Evolutionary conservation across 1,140 invertebrate genomes (phyloP), one percentile per base, ranked within the genome.

Genomic region (Zelostemma sp.): DNA sequence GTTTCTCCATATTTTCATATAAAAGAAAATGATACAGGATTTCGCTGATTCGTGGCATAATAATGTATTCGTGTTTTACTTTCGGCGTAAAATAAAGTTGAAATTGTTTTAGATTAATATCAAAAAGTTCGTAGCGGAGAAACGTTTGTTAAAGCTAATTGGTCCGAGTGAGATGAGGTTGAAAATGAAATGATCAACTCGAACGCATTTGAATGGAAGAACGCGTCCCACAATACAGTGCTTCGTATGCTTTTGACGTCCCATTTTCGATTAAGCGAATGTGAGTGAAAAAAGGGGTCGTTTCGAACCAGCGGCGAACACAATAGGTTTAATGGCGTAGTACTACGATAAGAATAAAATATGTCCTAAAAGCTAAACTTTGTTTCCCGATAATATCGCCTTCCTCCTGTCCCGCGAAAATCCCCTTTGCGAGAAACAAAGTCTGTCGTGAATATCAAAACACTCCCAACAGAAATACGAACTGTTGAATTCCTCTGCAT

Each of bases 131-230:
- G 15, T 33, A 15, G 6, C 40, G n/a, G 15, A 21, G 25, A 57
- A 19, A 14, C 15, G 40, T 51, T 57, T 46, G 12, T 51, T 57
- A 17, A 14, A 19, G 25, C 48, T 60, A 65, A 61, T 73, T 66
- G 66, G 16, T 50, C 63, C 56, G 73, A 64, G 66, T 72, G 59
- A 66, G 53, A 62, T 67, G 68, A 51, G 53, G 38, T 43, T 54
- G 57, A 57, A 66, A 77, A 77, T 77, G 58, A 69, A 77, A 77
- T 69, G 53, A 69, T 72, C 60, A 59, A 67, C 53, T 35, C 31
- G 48, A 43, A 33, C 35, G 62, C 47, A 56, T 64, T 67, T 43
- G 40, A 49, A 63, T 50, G 63, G 56, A 56, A 50, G 60, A 70
- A 70, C 56, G 46, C 33, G 31, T 46, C 18, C 33, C 56, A 57